Base-by-base conservation (phyloP, 1,140 invertebrate species). In the Drosophila hydei region DNA sequence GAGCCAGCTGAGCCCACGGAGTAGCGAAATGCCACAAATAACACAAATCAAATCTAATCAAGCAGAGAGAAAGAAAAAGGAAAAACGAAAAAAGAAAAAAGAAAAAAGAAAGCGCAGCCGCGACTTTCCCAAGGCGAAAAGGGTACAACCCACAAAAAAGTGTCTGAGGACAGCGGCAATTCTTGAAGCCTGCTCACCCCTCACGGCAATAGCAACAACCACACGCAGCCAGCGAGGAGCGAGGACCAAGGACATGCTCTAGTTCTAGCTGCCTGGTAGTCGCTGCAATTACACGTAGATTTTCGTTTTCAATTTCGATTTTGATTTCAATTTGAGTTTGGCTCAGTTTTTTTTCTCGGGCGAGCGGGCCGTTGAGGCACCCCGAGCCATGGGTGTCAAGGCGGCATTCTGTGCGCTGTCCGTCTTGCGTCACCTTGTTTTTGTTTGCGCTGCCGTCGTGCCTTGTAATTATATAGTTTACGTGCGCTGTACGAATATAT, bases 11-110 rank as follows among this genome's bases (percentile, higher is more conserved):
- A 33, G 50, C 30, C 30, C 30, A 3, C 12, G 9, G 30, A 50
- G 60, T 63, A 56, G 61, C 61, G 63, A 80, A 87, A 85, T 87
- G 80, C 81, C 80, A 79, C 80, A 85, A 87, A 85, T 71, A 71
- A 85, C 80, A 85, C 80, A 85, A 85, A 85, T 85, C 80, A 85
- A 84, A 84, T 84, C 69, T 77, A 85, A 85, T 85, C 80, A 87
- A 87, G 80, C 73, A 85, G 55, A 70, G 47, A 40, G 71, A 67
- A 78, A 78, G 78, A 11, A 9, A 11, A 1, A 5, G 27, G 11
- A 9, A 30, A 30, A 30, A n/a, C n/a, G 8, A 8, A 85, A 64
- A 72, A 58, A 25, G 77, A 72, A 30, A 9, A 30, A 30, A 30
- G 8, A 8, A 85, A 64, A 72, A 58, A 25, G 77, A 72, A 84